phyloP scores from a whole-genome alignment of 2,797 vertebrate species.

The Uromys caudimaculatus region DNA sequence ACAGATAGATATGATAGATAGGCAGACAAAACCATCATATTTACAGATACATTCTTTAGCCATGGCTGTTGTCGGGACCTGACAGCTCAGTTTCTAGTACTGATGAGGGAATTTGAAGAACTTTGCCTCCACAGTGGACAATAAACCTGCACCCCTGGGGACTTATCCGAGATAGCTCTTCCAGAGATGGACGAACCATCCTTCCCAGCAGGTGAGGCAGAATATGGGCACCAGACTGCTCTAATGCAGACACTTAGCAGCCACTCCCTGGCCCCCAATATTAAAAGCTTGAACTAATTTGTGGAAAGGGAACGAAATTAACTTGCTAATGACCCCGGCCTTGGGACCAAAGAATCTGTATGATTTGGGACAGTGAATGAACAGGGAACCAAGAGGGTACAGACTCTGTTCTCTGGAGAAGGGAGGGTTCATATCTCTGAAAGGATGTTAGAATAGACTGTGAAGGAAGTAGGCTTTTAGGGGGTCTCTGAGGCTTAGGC shows the following conservation, averaged over 20 bases:
- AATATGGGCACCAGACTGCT: accelerated
- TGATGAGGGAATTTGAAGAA: background rate
- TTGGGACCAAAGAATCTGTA: background rate
- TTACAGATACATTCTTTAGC: background rate
- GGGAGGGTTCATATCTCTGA: background rate
- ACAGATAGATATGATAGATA: background rate
- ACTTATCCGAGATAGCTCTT: background rate
- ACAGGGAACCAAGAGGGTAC: background rate
- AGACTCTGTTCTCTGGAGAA: background rate
- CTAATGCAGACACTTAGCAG: accelerated
- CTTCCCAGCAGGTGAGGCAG: accelerated
- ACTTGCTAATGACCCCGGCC: background rate
- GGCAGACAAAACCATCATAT: background rate
- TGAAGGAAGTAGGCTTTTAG: background rate
- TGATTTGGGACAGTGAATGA: background rate
- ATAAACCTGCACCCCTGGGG: too few species aligned
- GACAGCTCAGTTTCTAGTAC: background rate
- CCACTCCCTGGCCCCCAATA: accelerated
- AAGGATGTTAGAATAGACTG: background rate
- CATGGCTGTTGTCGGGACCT: accelerated
- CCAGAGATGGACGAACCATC: background rate
- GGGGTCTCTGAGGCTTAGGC: background rate
- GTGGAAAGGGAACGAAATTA: background rate
- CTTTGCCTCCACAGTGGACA: background rate
- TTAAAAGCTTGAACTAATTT: background rate